phyloP scores from a whole-genome alignment of 2,888 invertebrate genomes.

The Galeopsomyia nigrocyanea region DNA sequence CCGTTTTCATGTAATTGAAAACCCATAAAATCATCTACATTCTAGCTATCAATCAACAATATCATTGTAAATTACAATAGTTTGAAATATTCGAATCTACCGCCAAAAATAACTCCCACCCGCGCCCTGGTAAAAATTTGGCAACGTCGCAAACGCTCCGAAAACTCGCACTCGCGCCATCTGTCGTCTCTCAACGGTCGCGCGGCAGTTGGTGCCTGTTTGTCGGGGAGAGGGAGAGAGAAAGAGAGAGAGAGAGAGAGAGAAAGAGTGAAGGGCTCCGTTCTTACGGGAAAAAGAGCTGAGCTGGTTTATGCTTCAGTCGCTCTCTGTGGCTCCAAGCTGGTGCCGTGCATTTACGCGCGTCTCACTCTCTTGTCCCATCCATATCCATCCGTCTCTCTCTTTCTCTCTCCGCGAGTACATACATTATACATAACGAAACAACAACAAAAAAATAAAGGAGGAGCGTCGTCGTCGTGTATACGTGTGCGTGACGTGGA shows the following conservation, averaged over 20 bases:
- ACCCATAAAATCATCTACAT: too few relatives aligned
- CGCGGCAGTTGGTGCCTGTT: too few relatives aligned
- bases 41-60: too few relatives aligned
- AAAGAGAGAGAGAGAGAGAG: neutral
- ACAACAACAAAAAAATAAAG: neutral
- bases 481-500: too few relatives aligned
- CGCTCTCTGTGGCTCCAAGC: neutral
- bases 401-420: constrained; percentile 6
- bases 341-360: neutral
- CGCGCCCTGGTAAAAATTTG: constrained; percentile 1
- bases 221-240: neutral
- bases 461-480: too few relatives aligned
- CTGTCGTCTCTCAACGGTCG: constrained; percentile 1
- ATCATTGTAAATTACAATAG: too few relatives aligned
- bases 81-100: too few relatives aligned
- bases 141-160: constrained; percentile 23
- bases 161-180: constrained; percentile 6
- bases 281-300: too few relatives aligned
- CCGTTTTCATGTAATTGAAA: too few relatives aligned
- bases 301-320: neutral
- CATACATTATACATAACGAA: neutral
- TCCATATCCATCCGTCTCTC: constrained; percentile 3
- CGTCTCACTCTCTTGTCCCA: neutral
- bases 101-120: too few relatives aligned
- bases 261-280: neutral